Evolutionary conservation across 2,113 vertebrate genomes (phyloP), one percentile per base, ranked within the genome.

Genomic region (Equus quagga): DNA sequence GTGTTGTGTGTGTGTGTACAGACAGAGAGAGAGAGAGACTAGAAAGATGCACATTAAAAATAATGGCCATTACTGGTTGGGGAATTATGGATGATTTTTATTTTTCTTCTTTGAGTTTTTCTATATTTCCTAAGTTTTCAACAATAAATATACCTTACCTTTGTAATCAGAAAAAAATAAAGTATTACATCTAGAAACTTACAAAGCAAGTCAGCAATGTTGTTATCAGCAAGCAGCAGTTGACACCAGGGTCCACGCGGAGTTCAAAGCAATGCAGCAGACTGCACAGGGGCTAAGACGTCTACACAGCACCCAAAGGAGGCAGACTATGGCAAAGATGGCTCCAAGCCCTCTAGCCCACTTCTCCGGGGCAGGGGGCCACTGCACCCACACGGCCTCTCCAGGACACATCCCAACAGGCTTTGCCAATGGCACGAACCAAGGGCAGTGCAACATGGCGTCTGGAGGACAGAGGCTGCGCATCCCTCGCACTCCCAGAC

Each of bases 151-250:
- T 23, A 31, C 17, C 54, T 90, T 24, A 19, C 14, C 24, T 72
- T 67, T 33, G 17, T 67, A 49, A 91, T 67, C 5, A 18, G 56
- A 49, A 54, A 36, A 69, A 64, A 19, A 58, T 51, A n/a, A 78
- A 54, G 54, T 31, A 17, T 64, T 54, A 23, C 19, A 64, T 64
- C 19, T 62, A 54, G 54, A 78, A 89, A 89, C 41, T 11, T 54
- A 21, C 28, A 82, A 62, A 80, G 75, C 36, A 72, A 73, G 26
- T 94, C 54, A 31, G 10, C 28, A 18, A 17, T 2, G 41, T 31
- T 3, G 24, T 78, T n/a, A 8, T 75, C 44, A n/a, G 36, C 0
- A 5, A 0, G 5, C 6, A 5, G 13, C 21, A 12, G 13, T 11
- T n/a, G 44, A 26, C 44, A 14, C 28, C 0, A 0, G 17, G 7